Evolutionary conservation across 2,113 vertebrate genomes (phyloP), one percentile per base, ranked within the genome.

Genomic region (Cisticola juncidis): DNA sequence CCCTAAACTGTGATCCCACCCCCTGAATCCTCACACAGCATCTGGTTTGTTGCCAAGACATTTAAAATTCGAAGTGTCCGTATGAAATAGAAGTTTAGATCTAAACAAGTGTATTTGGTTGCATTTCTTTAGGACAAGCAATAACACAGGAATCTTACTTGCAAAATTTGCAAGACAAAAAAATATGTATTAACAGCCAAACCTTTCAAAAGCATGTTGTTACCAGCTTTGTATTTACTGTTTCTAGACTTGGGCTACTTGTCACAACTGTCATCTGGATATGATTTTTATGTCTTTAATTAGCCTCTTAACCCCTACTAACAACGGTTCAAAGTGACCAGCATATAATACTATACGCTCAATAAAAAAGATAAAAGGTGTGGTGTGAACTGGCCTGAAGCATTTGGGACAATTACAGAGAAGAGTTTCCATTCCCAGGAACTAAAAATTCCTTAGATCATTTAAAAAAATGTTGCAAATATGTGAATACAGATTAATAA

Each of bases 1-100:
- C 76, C 94, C 94, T 96, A 95, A 58, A 19, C 95, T 94, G 94
- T 68, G 31, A 28, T 72, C 86, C 93, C 97, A 96, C 53, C 66
- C 93, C 57, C 73, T 95, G 93, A 96, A 73, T 70, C 71, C 54
- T 94, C 79, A 80, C 51, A 85, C 85, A 92, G 56, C 68, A 93
- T 77, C 79, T 86, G 93, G 56, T 84, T 74, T 97, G 89, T 81
- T 80, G 88, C 64, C 26, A 11, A 95, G 79, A 83, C 74, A 91
- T 73, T 80, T 93, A 96, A 93, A 97, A 86, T 70, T 54, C 78
- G 58, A 45, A 56, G 56, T 70, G 74, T 88, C 70, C 66, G 40
- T 64, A 60, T 29, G 38, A 70, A 95, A 91, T 54, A 90, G 35
- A 95, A 76, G 48, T 91, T 56, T 38, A 38, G 38, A 48, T 7